phyloP scores from a whole-genome alignment of 2,113 vertebrate genomes.

The Macrotus californicus region DNA sequence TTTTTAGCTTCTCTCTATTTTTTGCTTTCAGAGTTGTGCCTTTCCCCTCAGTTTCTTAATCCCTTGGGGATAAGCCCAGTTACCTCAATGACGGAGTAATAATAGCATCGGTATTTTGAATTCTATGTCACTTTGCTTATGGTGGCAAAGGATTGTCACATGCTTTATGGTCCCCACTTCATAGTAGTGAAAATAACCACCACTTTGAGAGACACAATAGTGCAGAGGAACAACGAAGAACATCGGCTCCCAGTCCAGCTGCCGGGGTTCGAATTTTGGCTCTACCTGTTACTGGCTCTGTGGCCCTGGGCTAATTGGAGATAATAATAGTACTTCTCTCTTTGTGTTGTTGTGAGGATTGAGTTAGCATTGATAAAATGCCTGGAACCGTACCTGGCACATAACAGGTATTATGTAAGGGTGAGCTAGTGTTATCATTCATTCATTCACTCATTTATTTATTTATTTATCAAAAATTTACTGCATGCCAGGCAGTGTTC shows the following conservation, averaged over 20 bases:
- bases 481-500: not conserved
- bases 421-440: not conserved
- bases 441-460: not conserved
- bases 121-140: not conserved
- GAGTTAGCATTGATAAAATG: constrained; percentile 6
- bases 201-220: not conserved
- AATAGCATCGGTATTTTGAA: not conserved
- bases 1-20: not conserved
- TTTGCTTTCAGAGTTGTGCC: not conserved
- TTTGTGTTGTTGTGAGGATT: not conserved
- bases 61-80: not conserved
- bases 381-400: not conserved
- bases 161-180: not conserved
- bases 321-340: not conserved
- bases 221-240: not conserved
- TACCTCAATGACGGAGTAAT: not conserved
- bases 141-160: not conserved
- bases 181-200: not conserved
- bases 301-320: not conserved
- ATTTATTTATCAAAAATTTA: not conserved
- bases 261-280: not conserved
- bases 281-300: not conserved
- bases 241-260: not conserved
- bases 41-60: constrained; percentile 9
- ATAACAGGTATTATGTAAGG: not conserved